Percentiles rank a stretch among this genome's conserved stretches.
phyloP scores from a whole-genome alignment of 2,113 vertebrate species.

The Serilophus lunatus region DNA sequence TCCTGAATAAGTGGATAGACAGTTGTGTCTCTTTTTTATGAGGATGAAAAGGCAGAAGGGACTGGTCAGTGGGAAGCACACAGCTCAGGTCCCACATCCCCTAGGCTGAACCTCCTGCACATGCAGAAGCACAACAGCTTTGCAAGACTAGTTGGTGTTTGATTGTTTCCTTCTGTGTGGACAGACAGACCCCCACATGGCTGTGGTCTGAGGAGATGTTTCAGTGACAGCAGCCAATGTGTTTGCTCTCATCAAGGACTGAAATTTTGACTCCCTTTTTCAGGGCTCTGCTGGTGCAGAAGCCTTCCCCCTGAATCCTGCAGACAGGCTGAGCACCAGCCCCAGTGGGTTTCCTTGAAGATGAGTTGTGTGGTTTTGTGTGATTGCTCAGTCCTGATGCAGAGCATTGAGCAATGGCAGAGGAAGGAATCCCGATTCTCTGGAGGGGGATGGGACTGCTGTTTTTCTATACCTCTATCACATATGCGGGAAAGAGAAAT shows the following conservation, averaged over 20 bases:
- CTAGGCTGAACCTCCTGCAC: neutral
- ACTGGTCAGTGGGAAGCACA: accelerated
- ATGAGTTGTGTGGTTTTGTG: neutral
- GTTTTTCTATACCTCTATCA: neutral
- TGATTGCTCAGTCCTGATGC: neutral
- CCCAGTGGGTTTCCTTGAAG: neutral
- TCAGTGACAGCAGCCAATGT: neutral
- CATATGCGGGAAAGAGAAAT: neutral
- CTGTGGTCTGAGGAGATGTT: too few species aligned
- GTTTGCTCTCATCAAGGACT: neutral
- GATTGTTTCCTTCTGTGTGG: neutral
- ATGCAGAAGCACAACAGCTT: accelerated
- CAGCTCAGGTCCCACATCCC: accelerated
- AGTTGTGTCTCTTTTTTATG: neutral
- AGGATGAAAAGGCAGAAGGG: neutral
- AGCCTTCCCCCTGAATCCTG: neutral
- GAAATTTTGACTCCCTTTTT: neutral
- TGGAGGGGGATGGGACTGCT: neutral
- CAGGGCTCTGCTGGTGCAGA: neutral
- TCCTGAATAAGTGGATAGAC: neutral
- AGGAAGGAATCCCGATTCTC: neutral
- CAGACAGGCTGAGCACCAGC: neutral
- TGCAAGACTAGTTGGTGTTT: neutral
- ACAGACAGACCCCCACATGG: neutral
- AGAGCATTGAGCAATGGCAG: neutral